These are phyloP conservation scores for Chydorus sphaericus DNA, from an alignment of 2,888 invertebrate genomes.

Conservation along the genomic window DNA sequence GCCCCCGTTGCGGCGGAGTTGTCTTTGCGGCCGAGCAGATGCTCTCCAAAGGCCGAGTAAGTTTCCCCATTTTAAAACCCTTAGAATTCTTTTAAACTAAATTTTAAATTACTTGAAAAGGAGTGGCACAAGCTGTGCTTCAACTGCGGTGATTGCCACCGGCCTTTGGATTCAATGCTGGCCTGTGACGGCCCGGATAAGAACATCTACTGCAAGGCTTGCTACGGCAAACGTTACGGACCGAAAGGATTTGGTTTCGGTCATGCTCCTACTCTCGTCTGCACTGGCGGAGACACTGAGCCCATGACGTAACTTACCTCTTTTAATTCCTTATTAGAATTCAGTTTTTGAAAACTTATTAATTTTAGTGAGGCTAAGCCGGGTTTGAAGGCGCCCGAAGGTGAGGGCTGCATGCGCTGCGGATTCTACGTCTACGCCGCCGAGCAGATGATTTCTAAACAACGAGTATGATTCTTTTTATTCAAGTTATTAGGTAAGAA, in stretches of 20 bases:
- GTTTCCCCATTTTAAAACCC: conserved; percentile 11
- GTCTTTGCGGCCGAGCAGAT: conserved; percentile 95
- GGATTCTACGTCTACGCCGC: conserved; percentile 87
- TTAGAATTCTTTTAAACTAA: neutral
- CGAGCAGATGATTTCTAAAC: conserved; percentile 91
- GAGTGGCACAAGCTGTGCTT: conserved; percentile 90
- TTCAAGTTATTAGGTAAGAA: neutral
- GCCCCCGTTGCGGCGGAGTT: conserved; percentile 73
- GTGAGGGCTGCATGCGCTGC: conserved; percentile 71
- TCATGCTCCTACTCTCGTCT: conserved; percentile 69
- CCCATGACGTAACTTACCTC: no score
- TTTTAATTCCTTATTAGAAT: no score
- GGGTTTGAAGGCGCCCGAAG: conserved; percentile 56
- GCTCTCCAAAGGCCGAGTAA: conserved; percentile 71
- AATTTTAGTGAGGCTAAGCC: conserved; percentile 24
- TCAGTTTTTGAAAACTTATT: no score
- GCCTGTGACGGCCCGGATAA: conserved; percentile 82
- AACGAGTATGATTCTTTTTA: conserved; percentile 35
- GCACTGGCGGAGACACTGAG: conserved; percentile 54
- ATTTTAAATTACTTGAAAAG: conserved; percentile 18
- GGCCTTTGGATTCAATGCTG: conserved; percentile 77
- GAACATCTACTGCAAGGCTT: conserved; percentile 83
- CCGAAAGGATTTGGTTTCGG: conserved; percentile 82
- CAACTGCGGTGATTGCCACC: conserved; percentile 73
- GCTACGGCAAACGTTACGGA: conserved; percentile 74